A percentile compares a stretch with the other conserved stretches of the same genome.
Conservation (phyloP, 2,797 vertebrate genomes). For the Oryzias sinensis region DNA sequence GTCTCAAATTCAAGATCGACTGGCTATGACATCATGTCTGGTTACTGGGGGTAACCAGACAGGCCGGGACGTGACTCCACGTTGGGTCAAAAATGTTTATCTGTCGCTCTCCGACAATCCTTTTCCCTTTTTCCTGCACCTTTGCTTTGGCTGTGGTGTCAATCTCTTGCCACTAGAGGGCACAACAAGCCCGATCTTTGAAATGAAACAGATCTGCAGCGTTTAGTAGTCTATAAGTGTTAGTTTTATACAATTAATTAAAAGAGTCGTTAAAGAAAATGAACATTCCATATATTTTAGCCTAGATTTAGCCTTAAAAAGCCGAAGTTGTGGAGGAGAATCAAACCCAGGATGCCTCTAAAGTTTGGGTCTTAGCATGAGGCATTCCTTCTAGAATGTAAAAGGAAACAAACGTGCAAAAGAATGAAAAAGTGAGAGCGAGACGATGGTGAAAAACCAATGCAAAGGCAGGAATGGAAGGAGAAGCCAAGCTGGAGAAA, state of each 20-base stretch:
- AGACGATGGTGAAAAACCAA: slow-evolving; percentile 23
- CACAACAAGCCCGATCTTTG: slow-evolving; percentile 38
- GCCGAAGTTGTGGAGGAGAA: background rate
- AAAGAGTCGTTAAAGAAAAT: too few relatives aligned
- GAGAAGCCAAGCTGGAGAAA: slow-evolving; percentile 50
- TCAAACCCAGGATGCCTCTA: too few relatives aligned
- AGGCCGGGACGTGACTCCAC: slow-evolving; percentile 84
- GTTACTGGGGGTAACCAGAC: slow-evolving; percentile 91
- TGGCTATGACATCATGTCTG: slow-evolving; percentile 94
- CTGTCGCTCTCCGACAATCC: slow-evolving; percentile 16
- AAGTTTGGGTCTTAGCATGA: too few relatives aligned
- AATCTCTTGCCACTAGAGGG: slow-evolving; percentile 61
- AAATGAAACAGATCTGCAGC: background rate
- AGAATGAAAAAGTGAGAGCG: slow-evolving; percentile 3
- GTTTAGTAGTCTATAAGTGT: too few relatives aligned
- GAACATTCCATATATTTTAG: too few relatives aligned
- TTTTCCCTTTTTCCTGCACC: slow-evolving; percentile 28
- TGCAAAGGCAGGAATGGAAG: slow-evolving; percentile 29
- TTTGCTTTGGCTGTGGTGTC: slow-evolving; percentile 19
- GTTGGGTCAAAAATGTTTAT: slow-evolving; percentile 71
- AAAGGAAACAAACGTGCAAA: background rate
- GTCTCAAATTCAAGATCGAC: slow-evolving; percentile 88
- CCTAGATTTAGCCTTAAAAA: slow-evolving; percentile 8
- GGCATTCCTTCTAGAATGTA: background rate
- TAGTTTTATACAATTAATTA: too few relatives aligned